Evolutionary conservation across 2,888 invertebrate genomes (phyloP).

Genomic region (Piscicola geometra): DNA sequence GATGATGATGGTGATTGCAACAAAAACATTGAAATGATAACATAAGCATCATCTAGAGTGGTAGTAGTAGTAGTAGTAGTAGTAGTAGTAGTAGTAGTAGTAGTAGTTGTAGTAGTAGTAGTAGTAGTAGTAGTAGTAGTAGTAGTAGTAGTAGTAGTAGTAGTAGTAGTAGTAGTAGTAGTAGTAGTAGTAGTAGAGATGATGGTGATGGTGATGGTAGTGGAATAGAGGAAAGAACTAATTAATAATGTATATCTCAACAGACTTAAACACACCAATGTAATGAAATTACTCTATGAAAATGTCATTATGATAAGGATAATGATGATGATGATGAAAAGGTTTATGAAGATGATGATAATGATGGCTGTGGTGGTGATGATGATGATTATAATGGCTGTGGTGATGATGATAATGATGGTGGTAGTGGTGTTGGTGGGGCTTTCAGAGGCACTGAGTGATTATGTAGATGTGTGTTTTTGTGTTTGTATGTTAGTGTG

Average conservation of each 20-base stretch:
- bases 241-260: too few relatives aligned
- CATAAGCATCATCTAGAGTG: too few relatives aligned
- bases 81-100: slow-evolving; percentile 21
- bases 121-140: slow-evolving; percentile 21
- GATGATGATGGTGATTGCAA: slow-evolving; percentile 31
- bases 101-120: slow-evolving; percentile 18
- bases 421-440: slow-evolving; percentile 4
- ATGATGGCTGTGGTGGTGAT: not conserved
- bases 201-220: not conserved
- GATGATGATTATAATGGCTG: not conserved
- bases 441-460: not conserved
- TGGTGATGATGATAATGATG: not conserved
- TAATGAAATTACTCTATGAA: too few relatives aligned
- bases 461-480: not conserved
- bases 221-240: too few relatives aligned
- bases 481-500: slow-evolving; percentile 1
- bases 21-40: too few relatives aligned
- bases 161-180: slow-evolving; percentile 12
- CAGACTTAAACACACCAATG: too few relatives aligned
- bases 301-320: not conserved
- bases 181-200: slow-evolving; percentile 10
- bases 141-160: slow-evolving; percentile 8
- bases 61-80: slow-evolving; percentile 24
- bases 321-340: not conserved
- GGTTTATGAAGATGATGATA: not conserved